Conservation (phyloP, 2,113 vertebrate genomes). For the Hippotragus niger region DNA sequence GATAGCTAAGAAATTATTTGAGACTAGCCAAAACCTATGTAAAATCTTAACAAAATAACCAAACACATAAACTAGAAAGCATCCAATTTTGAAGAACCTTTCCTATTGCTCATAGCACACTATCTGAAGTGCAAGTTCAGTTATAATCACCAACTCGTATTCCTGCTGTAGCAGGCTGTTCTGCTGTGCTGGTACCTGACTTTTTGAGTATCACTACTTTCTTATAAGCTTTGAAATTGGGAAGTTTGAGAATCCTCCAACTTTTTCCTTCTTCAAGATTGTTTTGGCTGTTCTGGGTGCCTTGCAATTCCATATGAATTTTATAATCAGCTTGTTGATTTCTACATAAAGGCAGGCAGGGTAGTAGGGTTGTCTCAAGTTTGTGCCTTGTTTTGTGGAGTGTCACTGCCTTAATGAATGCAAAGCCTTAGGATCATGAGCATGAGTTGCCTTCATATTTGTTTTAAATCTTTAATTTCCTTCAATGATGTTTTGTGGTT, state of each 20-base stretch:
- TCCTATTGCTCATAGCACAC: not conserved
- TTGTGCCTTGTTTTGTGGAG: not conserved
- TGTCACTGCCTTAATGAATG: not conserved
- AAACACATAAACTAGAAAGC: not conserved
- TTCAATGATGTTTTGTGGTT: not conserved
- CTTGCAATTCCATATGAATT: not conserved
- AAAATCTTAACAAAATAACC: not conserved
- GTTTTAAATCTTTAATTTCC: not conserved
- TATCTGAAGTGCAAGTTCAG: not conserved
- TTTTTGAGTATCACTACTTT: not conserved
- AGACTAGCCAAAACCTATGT: not conserved
- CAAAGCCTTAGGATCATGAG: not conserved
- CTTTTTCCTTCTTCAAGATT: not conserved
- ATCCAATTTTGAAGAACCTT: not conserved
- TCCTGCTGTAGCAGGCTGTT: not conserved
- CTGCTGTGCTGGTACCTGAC: not conserved
- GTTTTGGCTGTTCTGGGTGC: not conserved
- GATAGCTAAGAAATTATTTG: constrained; percentile 2
- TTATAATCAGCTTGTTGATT: not conserved
- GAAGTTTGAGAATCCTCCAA: not conserved
- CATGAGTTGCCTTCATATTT: not conserved
- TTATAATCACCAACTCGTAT: not conserved
- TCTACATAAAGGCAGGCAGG: not conserved
- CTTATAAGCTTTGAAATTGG: not conserved
- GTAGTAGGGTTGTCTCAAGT: not conserved